Base-by-base conservation (phyloP, 2,888 invertebrate genomes). In the Andrena dorsata region DNA sequence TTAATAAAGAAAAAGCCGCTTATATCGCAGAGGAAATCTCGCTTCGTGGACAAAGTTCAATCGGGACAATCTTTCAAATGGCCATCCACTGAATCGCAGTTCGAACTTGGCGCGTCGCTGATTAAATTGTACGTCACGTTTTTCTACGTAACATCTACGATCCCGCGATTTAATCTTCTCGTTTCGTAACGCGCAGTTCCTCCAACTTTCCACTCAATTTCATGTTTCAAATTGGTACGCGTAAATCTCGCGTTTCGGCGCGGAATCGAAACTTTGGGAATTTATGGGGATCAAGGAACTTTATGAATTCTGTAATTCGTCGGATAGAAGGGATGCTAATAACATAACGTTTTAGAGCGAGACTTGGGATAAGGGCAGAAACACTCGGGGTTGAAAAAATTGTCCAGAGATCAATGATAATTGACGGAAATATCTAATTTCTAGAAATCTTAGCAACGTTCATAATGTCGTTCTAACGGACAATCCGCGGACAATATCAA, bases 61-160 rank as follows among this genome's bases (percentile, higher is more conserved):
- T 66, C 41, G 66, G 32, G 26, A 53, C 28, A 66, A 68, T 80
- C 53, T 72, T 49, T 72, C 47, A 35, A 79, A 73, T 63, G 73
- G 61, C 20, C 30, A 47, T 47, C 53, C n/a, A 26, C 3, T 71
- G 41, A 63, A 56, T 53, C 53, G 47, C 16, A 53, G 23, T 20
- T 41, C 20, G 32, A 73, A 73, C 56, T 80, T 72, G 4, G 30
- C 51, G 7, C 56, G n/a, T 79, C 49, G 32, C 73, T 72, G 71
- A 79, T 79, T 79, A 80, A 73, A 49, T 73, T 28, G 16, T 66
- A 56, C 51, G 73, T 65, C 80, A 79, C 63, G 66, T 66, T 53
- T 23, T 28, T n/a, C 32, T 16, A 53, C 61, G 20, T 30, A 61
- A 41, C n/a, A 32, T 23, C 41, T 10, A 32, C 26, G 47, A 65